Conservation (phyloP, 2,888 invertebrate species). For the Himalopsyche anomala region DNA sequence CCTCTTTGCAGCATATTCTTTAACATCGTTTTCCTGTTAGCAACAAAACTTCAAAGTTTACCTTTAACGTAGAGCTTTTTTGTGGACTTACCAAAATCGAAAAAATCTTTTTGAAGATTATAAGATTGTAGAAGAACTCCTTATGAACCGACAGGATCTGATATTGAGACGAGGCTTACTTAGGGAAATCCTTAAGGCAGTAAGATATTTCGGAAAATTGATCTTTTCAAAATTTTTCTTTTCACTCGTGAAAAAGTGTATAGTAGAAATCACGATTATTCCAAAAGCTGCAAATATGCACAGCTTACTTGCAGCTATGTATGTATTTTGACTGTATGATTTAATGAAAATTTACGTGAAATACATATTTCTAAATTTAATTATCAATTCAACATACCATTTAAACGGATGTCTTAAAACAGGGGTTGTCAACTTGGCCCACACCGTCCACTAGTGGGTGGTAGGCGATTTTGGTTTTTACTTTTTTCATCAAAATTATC, state of each 20-base stretch:
- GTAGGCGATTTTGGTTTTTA: too few relatives aligned
- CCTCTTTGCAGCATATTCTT: not conserved
- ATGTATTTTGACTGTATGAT: too few relatives aligned
- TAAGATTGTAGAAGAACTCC: slow-evolving; percentile 22
- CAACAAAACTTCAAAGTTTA: slow-evolving; percentile 3
- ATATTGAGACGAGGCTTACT: slow-evolving; percentile 21
- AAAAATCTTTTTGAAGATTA: slow-evolving; percentile 20
- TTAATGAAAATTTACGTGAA: too few relatives aligned
- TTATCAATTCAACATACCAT: too few relatives aligned
- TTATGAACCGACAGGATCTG: slow-evolving; percentile 10
- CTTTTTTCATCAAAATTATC: too few relatives aligned
- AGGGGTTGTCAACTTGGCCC: too few relatives aligned
- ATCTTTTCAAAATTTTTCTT: slow-evolving; percentile 22
- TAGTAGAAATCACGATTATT: not conserved
- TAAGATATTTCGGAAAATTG: slow-evolving; percentile 18
- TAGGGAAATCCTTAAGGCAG: not conserved
- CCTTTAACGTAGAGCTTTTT: not conserved
- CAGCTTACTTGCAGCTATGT: not conserved
- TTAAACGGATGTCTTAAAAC: too few relatives aligned
- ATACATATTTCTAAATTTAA: too few relatives aligned
- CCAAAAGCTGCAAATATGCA: not conserved
- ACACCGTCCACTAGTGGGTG: too few relatives aligned
- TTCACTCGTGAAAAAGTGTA: not conserved
- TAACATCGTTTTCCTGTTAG: not conserved
- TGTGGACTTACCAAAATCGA: not conserved